Percentiles rank a stretch among this genome's conserved stretches.
phyloP scores from a whole-genome alignment of 2,797 vertebrate genomes.

The Nyctibius grandis region DNA sequence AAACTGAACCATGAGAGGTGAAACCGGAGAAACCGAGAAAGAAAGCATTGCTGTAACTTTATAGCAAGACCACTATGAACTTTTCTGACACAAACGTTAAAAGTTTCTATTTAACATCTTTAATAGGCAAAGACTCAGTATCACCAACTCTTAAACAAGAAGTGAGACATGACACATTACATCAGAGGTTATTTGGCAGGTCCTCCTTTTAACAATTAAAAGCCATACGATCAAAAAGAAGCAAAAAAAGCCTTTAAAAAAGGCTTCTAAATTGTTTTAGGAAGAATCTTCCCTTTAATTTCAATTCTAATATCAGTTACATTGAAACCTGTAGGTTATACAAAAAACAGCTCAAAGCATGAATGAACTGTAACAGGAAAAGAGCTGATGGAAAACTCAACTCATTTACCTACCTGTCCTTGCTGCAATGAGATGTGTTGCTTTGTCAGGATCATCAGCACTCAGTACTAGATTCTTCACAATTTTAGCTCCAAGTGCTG shows the following conservation, averaged over 20 bases:
- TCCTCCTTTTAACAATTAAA: neutral
- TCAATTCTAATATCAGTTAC: neutral
- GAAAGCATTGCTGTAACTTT: neutral
- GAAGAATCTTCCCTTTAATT: neutral
- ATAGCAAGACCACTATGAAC: neutral
- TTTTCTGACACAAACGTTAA: neutral
- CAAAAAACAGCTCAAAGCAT: neutral
- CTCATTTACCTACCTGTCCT: conserved; percentile 86
- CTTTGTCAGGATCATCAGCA: conserved; percentile 80
- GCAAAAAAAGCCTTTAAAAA: neutral
- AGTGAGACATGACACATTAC: neutral
- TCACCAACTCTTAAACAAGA: neutral
- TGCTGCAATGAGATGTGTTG: conserved; percentile 92
- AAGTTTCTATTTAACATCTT: neutral
- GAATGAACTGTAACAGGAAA: neutral
- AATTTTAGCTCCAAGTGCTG: conserved; percentile 89
- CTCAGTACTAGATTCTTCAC: conserved; percentile 82
- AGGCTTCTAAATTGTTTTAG: neutral
- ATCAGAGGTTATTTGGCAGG: neutral
- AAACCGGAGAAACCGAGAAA: neutral
- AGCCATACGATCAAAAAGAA: neutral
- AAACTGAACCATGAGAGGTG: neutral
- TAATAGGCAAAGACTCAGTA: neutral
- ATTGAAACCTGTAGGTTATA: neutral
- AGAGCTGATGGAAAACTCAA: neutral